Percentiles rank a stretch among this genome's conserved stretches.
Evolutionary conservation across 2,888 invertebrate genomes (phyloP).

Genomic region (Cataglyphis cursor): DNA sequence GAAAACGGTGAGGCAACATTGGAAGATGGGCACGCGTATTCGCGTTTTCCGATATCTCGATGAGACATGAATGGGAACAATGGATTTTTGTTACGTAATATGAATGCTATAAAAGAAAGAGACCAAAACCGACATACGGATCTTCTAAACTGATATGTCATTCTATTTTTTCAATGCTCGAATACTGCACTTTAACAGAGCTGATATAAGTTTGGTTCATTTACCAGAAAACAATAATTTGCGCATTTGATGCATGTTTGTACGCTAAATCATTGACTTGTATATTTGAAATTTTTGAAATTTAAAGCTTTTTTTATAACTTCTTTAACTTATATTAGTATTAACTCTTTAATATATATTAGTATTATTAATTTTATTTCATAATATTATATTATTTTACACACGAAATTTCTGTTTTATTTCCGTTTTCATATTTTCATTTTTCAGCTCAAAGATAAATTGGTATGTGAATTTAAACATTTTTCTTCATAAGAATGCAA

Average conservation of each 20-base stretch:
- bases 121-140: neutral
- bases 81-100: conserved; percentile 12
- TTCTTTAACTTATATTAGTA: no score
- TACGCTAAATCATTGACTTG: no score
- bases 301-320: no score
- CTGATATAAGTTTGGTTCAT: neutral
- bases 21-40: neutral
- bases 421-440: neutral
- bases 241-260: no score
- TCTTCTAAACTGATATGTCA: conserved; percentile 7
- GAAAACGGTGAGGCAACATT: conserved; percentile 1
- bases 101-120: neutral
- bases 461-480: neutral
- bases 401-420: neutral
- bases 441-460: neutral
- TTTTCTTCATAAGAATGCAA: neutral
- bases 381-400: neutral
- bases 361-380: no score
- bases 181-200: neutral
- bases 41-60: conserved; percentile 9
- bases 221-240: no score
- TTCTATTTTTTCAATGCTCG: neutral
- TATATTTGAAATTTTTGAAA: no score
- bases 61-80: neutral
- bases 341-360: no score